Conservation (phyloP, 2,888 invertebrate species). For the Apodemia duryi region DNA sequence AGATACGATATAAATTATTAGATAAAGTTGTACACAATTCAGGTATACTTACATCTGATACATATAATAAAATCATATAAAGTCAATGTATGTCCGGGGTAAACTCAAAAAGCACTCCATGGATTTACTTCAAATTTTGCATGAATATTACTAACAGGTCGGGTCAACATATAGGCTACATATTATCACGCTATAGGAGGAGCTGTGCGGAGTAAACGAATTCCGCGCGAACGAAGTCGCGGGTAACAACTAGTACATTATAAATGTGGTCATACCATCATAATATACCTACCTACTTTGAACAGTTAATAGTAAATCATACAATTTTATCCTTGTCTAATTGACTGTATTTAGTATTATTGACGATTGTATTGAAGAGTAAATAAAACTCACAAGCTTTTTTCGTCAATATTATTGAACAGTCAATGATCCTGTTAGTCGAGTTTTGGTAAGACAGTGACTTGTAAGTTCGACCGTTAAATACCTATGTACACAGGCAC, state of each 20-base stretch:
- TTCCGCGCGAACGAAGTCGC: no score
- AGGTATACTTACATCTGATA: not conserved
- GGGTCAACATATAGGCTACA: no score
- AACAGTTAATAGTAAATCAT: not conserved
- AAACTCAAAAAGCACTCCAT: no score
- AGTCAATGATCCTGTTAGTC: slow-evolving; percentile 10
- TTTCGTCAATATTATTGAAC: slow-evolving; percentile 4
- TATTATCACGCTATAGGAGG: no score
- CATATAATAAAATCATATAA: no score
- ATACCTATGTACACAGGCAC: not conserved
- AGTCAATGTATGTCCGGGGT: no score
- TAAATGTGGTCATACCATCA: no score
- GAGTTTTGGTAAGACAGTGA: slow-evolving; percentile 8
- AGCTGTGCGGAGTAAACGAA: no score
- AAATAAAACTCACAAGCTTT: slow-evolving; percentile 10
- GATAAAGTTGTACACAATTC: not conserved
- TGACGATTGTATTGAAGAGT: not conserved
- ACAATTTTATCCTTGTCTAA: not conserved
- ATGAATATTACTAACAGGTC: no score
- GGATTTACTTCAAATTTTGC: no score
- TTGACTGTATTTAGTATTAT: not conserved
- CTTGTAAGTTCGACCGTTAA: slow-evolving; percentile 9
- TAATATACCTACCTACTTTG: no score
- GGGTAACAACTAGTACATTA: no score
- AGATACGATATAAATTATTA: not conserved